Percentiles rank a stretch among this genome's conserved stretches.
These are phyloP conservation scores for Linepithema humile DNA, from an alignment of 1,140 invertebrate genomes.

Conservation along the genomic window DNA sequence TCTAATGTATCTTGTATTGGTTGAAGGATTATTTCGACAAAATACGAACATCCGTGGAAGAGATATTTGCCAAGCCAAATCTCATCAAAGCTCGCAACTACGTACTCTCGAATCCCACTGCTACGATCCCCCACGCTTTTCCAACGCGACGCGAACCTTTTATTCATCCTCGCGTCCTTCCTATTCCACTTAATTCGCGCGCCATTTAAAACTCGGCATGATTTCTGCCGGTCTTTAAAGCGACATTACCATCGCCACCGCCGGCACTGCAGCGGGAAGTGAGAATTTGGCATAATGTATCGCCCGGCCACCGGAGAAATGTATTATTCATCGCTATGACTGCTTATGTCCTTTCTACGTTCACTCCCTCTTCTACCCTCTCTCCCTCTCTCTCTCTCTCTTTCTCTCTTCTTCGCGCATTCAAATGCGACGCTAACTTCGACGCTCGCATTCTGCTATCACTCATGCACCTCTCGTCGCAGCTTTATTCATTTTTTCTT, in stretches of 20 bases:
- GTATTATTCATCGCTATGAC: slow-evolving; percentile 77
- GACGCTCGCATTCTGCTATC: background rate
- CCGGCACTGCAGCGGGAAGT: background rate
- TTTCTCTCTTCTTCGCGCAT: background rate
- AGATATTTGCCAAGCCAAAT: background rate
- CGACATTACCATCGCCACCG: slow-evolving; percentile 46
- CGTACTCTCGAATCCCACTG: background rate
- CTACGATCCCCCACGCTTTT: background rate
- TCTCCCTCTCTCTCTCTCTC: background rate
- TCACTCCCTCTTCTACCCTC: background rate
- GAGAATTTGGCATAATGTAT: slow-evolving; percentile 74
- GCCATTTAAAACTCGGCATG: slow-evolving; percentile 45
- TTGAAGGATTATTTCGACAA: background rate
- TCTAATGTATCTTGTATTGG: background rate
- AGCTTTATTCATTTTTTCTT: background rate
- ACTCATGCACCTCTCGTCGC: background rate
- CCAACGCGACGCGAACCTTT: slow-evolving; percentile 2
- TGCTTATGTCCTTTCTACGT: slow-evolving; percentile 9
- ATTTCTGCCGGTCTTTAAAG: slow-evolving; percentile 46
- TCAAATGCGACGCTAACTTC: slow-evolving; percentile 47
- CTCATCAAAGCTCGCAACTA: background rate
- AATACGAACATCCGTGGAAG: background rate
- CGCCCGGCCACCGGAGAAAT: slow-evolving; percentile 74
- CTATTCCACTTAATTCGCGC: slow-evolving; percentile 49
- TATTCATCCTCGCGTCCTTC: slow-evolving; percentile 12